These are phyloP conservation scores for Myrmecobius fasciatus DNA, from an alignment of 2,113 vertebrate genomes.

Conservation along the genomic window DNA sequence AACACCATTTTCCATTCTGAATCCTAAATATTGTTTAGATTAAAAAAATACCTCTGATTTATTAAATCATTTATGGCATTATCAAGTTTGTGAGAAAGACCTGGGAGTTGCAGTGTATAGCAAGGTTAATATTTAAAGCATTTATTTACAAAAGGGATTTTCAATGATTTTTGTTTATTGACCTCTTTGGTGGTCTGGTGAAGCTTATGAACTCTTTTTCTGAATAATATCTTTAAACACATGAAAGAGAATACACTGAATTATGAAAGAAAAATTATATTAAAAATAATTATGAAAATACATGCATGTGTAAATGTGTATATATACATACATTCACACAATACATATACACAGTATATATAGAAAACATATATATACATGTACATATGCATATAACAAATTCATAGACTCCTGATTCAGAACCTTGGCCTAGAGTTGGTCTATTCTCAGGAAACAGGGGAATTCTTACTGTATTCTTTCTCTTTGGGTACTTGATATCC, in stretches of 20 bases:
- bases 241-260: not conserved
- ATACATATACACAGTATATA: not conserved
- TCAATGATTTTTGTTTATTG: not conserved
- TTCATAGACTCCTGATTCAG: not conserved
- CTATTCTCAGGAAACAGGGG: not conserved
- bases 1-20: not conserved
- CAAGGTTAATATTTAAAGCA: not conserved
- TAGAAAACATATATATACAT: not conserved
- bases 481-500: not conserved
- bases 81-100: not conserved
- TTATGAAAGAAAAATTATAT: not conserved
- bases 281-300: not conserved
- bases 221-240: not conserved
- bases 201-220: not conserved
- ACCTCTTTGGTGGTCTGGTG: not conserved
- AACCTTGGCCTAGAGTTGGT: not conserved
- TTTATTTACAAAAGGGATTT: not conserved
- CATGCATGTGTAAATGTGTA: not conserved
- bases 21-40: not conserved
- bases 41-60: not conserved
- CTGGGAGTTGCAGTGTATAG: not conserved
- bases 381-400: not conserved
- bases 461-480: not conserved
- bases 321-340: too few relatives aligned
- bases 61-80: not conserved